These are phyloP conservation scores for Argopecten irradians DNA, from an alignment of 1,140 invertebrate genomes.

Conservation along the genomic window DNA sequence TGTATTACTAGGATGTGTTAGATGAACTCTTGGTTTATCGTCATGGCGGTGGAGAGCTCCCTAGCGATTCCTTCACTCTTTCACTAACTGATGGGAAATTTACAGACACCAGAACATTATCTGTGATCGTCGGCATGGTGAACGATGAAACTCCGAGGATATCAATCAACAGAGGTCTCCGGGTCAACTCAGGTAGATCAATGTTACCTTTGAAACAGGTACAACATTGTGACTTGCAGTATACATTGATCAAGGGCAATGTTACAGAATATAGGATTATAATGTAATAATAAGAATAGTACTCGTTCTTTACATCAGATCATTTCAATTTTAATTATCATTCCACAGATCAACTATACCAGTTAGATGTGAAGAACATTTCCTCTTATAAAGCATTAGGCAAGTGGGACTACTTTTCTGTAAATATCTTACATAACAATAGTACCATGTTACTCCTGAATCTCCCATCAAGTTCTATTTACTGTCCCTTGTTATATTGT, in stretches of 20 bases:
- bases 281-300: no score
- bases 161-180: constrained; percentile 75
- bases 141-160: constrained; percentile 77
- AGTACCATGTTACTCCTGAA: background rate
- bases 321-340: no score
- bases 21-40: constrained; percentile 73
- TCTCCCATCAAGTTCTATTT: background rate
- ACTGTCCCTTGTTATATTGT: constrained; percentile 26
- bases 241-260: no score
- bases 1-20: constrained; percentile 66
- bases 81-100: constrained; percentile 73
- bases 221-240: no score
- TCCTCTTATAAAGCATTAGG: no score
- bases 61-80: constrained; percentile 71
- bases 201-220: no score
- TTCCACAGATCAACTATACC: no score
- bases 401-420: no score
- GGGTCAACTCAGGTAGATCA: constrained; percentile 65
- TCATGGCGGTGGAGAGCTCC: constrained; percentile 74
- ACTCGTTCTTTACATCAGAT: no score
- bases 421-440: no score
- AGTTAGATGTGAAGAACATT: no score
- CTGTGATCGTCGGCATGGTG: constrained; percentile 73
- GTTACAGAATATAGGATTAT: no score
- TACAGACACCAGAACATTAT: constrained; percentile 67